A percentile compares a stretch with the other conserved stretches of the same genome.
Conservation (phyloP, 2,797 vertebrate genomes). For the Pitangus sulphuratus region DNA sequence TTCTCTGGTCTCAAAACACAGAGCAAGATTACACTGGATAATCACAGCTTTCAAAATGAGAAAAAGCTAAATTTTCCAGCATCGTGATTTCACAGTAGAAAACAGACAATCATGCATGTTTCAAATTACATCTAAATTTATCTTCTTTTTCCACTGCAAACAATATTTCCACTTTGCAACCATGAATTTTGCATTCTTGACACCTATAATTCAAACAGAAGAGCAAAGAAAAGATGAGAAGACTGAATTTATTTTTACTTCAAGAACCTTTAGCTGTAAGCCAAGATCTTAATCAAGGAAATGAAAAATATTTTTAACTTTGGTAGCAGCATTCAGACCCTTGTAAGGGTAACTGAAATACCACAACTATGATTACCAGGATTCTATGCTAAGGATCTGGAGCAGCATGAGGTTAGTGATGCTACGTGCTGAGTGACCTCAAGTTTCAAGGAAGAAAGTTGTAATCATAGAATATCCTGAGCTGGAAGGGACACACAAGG, state of each 20-base stretch:
- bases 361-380: background rate
- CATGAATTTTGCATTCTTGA: constrained; percentile 58
- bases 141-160: constrained; percentile 48
- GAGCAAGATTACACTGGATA: constrained; percentile 51
- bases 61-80: constrained; percentile 64
- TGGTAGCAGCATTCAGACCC: background rate
- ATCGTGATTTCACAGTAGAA: constrained; percentile 58
- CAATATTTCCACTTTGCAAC: constrained; percentile 59
- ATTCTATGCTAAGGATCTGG: background rate
- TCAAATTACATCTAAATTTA: constrained; percentile 65
- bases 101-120: constrained; percentile 61
- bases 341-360: background rate
- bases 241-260: constrained; percentile 47
- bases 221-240: constrained; percentile 43
- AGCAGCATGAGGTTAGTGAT: background rate
- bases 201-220: constrained; percentile 63
- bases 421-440: background rate
- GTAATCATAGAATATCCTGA: background rate
- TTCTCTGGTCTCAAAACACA: constrained; percentile 50
- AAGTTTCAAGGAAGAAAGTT: background rate
- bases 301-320: constrained; percentile 37
- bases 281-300: constrained; percentile 41
- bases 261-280: constrained; percentile 37
- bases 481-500: background rate
- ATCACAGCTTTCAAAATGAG: constrained; percentile 57